Conservation (phyloP, 1,140 invertebrate species). For the Drosophila mayri region DNA sequence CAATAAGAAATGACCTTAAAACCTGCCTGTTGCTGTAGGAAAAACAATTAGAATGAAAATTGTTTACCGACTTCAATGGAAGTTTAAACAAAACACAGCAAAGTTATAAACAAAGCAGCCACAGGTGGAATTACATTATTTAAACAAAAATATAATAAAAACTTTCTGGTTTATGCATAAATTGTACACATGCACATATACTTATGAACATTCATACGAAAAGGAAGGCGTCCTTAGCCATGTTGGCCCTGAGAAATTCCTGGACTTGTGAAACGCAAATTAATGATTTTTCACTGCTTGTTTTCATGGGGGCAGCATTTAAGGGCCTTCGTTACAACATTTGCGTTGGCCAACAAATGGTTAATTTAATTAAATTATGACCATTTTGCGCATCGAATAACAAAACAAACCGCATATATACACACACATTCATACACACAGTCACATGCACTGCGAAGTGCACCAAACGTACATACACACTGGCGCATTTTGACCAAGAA, state of each 20-base stretch:
- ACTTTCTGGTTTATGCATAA: background rate
- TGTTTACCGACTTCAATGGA: background rate
- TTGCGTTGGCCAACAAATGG: conserved; percentile 33
- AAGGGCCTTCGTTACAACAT: conserved; percentile 7
- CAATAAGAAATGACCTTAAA: background rate
- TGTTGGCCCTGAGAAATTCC: background rate
- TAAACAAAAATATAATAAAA: conserved; percentile 3
- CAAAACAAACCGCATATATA: conserved; percentile 63
- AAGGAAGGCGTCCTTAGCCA: conserved; percentile 24
- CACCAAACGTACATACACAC: conserved; percentile 15
- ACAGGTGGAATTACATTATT: background rate
- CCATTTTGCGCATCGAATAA: conserved; percentile 68
- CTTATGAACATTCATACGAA: background rate
- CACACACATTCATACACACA: conserved; percentile 11
- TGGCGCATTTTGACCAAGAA: conserved; percentile 1
- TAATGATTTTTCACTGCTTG: conserved; percentile 26
- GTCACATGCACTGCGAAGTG: conserved; percentile 28
- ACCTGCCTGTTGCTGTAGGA: conserved; percentile 21
- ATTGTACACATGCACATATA: background rate
- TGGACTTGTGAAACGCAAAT: background rate
- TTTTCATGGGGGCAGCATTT: background rate
- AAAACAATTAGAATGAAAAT: background rate
- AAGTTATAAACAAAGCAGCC: conserved; percentile 9
- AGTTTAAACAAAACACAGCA: conserved; percentile 3
- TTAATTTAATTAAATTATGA: conserved; percentile 64